Evolutionary conservation across 2,113 vertebrate genomes (phyloP), one percentile per base, ranked within the genome.

Genomic region (Ranitomeya imitator): DNA sequence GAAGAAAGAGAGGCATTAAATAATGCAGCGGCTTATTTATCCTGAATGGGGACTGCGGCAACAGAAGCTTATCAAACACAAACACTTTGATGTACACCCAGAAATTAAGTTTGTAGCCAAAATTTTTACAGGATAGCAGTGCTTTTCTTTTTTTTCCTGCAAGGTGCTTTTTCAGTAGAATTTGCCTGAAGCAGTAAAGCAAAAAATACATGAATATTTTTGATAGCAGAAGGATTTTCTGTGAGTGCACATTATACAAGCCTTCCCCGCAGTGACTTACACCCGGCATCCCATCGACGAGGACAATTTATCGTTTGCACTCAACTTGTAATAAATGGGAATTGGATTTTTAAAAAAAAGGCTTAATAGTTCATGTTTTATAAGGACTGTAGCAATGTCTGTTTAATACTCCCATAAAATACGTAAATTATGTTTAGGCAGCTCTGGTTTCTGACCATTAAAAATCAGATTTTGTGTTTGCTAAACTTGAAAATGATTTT

Each of bases 291-390:
- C 63, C 73, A 69, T 52, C 37, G 87, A 89, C 73, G 57, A 90
- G 88, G 23, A 9, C 90, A 93, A 93, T 93, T 94, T 93, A 94
- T 87, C 86, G 92, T 76, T 91, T 79, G 83, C n/a, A 91, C 90
- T 93, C 92, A 91, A 90, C 90, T 90, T 76, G 90, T 74, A 93
- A 92, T 92, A 92, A 93, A 93, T 0, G 60, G 0, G 18, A 82
- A 92, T 90, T 91, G 85, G 86, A 94, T 93, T 93, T 45, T 77
- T 90, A 55, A 88, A 93, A 93, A 37, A 92, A 59, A 86, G 79
- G 23, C 51, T 93, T 92, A 94, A 93, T 92, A 91, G 91, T 82
- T 92, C 91, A 88, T 93, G 93, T 92, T 93, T 94, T 92, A 93
- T 92, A 90, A 92, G 90, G 90, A 91, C 86, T 81, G 88, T 90